Conservation (phyloP, 2,797 vertebrate species). For the Bradypus variegatus region DNA sequence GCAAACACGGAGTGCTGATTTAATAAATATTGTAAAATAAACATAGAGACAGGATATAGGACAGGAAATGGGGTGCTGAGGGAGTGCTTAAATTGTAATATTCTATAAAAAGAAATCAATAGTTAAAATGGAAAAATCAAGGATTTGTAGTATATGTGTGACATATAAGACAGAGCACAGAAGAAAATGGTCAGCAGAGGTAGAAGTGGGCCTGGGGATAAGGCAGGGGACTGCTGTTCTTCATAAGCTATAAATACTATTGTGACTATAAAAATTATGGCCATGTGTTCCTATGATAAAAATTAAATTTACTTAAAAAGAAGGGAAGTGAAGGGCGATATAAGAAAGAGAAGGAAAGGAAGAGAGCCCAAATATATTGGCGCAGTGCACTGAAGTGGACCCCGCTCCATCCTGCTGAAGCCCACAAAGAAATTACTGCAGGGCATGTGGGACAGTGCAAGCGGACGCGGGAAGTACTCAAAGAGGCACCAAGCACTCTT, state of each 20-base stretch:
- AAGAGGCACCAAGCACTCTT: not conserved
- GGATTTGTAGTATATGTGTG: fast-evolving
- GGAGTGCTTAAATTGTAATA: not conserved
- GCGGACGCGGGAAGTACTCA: fast-evolving
- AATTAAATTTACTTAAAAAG: not conserved
- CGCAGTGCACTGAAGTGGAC: fast-evolving
- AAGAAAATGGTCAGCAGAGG: not conserved
- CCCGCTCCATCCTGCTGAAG: not conserved
- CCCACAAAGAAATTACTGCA: fast-evolving
- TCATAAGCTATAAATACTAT: not conserved
- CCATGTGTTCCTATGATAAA: not conserved
- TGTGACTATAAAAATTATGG: not conserved
- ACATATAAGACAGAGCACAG: fast-evolving
- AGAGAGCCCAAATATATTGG: not conserved
- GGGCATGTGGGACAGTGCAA: not conserved
- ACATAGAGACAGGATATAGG: not conserved
- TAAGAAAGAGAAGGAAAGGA: not conserved
- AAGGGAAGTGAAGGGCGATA: not conserved
- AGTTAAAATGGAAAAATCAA: fast-evolving
- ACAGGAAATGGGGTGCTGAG: not conserved
- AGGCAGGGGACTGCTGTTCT: not conserved
- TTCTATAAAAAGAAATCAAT: not conserved
- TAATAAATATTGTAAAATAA: not conserved
- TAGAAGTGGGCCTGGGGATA: not conserved
- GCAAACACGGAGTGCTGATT: not conserved